Base-by-base conservation (phyloP, 2,797 vertebrate species). In the Pogonophryne albipinna region DNA sequence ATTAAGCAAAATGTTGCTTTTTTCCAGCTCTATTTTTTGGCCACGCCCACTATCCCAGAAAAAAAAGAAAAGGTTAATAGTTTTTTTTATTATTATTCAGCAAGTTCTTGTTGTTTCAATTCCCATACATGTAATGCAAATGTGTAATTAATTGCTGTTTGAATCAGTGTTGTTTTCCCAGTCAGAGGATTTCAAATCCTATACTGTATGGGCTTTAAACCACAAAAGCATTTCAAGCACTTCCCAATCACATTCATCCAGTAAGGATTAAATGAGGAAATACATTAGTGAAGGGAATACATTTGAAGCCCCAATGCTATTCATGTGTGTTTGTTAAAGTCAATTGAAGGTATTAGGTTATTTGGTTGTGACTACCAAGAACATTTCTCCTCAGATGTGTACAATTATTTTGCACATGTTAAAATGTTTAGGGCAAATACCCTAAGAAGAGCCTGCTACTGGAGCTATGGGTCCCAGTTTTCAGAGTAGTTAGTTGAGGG, bases 221-320 rank as follows among this genome's bases (percentile, higher is more conserved):
- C 27, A 66, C 27, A 58, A 59, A 1, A 14, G 58, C 7, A 41
- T 27, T 2, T 31, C 51, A 71, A 70, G 51, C 42, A 73, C 20
- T 49, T n/a, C 27, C 14, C 13, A 76, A 61, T 57, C 46, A 78
- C 42, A 34, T 77, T 51, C 34, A 51, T 17, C 20, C 42, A 56
- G 42, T 63, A 66, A 2, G 57, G 20, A 76, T 58, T 62, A 76
- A 56, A 72, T 69, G 41, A 51, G n/a, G 53, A 68, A 64, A 65
- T 58, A 49, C 44, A 73, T 69, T 15, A 60, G 68, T n/a, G 4
- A 76, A 47, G 58, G 63, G 44, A 78, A 71, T 55, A 55, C 3
- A 73, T 55, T 64, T 66, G 38, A 20, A 58, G 59, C 17, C 60
- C 53, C 34, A 16, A 4, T 63, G 20, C 19, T 55, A 31, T 57